Conservation (phyloP, 2,797 vertebrate genomes). For the Pipistrellus pipistrellus region DNA sequence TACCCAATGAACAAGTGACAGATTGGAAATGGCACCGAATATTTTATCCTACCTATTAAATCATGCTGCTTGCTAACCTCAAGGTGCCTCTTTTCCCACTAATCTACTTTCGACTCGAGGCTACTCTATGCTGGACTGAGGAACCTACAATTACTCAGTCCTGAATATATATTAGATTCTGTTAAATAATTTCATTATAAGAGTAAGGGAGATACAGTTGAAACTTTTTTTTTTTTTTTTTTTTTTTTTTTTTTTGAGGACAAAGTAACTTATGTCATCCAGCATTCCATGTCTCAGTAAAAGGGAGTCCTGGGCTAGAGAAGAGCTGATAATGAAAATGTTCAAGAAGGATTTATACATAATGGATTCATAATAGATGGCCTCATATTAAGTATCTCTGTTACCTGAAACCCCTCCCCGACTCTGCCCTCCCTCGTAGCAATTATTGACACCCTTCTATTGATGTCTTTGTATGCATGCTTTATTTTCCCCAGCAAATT, state of each 20-base stretch:
- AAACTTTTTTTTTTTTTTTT: constrained; percentile 38
- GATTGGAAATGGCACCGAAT: constrained; percentile 44
- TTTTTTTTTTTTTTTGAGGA: constrained; percentile 35
- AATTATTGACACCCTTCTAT: background rate
- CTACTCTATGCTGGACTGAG: background rate
- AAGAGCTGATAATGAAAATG: background rate
- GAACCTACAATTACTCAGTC: background rate
- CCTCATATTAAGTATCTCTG: background rate
- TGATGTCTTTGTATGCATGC: background rate
- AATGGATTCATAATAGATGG: background rate
- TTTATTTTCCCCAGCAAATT: constrained; percentile 37
- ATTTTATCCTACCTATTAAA: constrained; percentile 48
- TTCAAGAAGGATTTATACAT: background rate
- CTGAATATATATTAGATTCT: background rate
- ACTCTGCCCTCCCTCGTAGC: background rate
- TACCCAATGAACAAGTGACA: background rate
- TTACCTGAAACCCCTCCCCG: background rate
- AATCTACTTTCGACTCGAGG: background rate
- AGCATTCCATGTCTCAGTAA: background rate
- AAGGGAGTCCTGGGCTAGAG: background rate
- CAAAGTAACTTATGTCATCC: background rate
- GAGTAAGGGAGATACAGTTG: background rate
- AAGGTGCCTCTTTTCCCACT: background rate
- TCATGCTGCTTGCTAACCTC: constrained; percentile 10
- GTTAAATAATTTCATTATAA: background rate